Base-by-base conservation (phyloP, 2,797 vertebrate species). In the Mormyrus hasselquistii region DNA sequence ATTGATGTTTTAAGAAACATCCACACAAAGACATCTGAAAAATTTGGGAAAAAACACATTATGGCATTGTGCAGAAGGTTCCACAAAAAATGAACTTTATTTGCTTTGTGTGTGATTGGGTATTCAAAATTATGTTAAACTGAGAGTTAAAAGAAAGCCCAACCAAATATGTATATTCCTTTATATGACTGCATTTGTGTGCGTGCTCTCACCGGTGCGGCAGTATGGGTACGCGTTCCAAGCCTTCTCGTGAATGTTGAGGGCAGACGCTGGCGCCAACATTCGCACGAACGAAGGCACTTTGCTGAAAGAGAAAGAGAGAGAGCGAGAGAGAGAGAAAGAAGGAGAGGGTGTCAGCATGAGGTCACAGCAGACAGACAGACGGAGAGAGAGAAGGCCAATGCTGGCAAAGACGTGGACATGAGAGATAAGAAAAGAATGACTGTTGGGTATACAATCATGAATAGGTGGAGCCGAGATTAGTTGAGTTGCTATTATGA, bases 201-300 rank as follows among this genome's bases (percentile, higher is more conserved):
- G 53, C 4, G 1, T 22, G 57, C 59, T 95, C 97, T 96, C 93
- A 99, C 98, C 94, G 0, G 98, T 99, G 94, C 95, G 95, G 94
- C 98, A 99, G 93, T 98, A 99, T 3, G 99, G 99, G 91, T 99
- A 99, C n/a, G 98, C 99, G 88, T 99, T 99, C 99, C 99, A 99
- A 8, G 98, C 98, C 94, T 99, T 95, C 94, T 99, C 99, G 0
- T 99, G 97, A 85, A 99, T 95, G 91, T 96, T 96, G 29, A 99
- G 96, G 90, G 98, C 95, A 91, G 95, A 96, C 92, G 97, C 95
- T 0, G 99, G 98, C 82, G 98, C 98, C 84, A 99, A 22, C 92
- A 94, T 90, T 86, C 96, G 94, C 83, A 99, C 94, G 88, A 97
- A 93, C 0, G 89, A 76, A 22, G 98, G 98, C 41, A 99, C 98